Conservation (phyloP, 1,140 invertebrate species). For the Arctopsyche grandis region DNA sequence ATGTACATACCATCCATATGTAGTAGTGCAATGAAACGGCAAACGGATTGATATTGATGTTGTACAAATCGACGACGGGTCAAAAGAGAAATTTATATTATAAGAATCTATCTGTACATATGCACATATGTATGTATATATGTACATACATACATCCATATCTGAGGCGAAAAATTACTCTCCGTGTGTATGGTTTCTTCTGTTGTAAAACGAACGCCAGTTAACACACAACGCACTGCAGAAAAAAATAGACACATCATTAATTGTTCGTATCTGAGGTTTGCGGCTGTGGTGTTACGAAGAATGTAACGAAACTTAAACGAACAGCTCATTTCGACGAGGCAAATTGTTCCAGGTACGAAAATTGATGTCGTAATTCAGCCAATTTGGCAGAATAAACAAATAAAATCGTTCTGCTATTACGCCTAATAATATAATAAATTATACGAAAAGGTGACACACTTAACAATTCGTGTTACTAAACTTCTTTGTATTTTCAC, state of each 20-base stretch:
- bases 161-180: background rate
- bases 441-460: no score
- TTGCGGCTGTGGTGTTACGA: background rate
- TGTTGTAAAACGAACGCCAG: background rate
- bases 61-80: slow-evolving; percentile 17
- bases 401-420: no score
- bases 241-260: slow-evolving; percentile 11
- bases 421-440: no score
- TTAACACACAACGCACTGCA: background rate
- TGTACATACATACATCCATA: no score
- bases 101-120: background rate
- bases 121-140: no score
- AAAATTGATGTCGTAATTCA: no score
- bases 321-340: no score
- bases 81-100: slow-evolving; percentile 29
- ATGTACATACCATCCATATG: background rate
- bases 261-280: background rate
- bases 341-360: no score
- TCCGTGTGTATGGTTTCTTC: background rate
- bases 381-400: no score
- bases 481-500: no score
- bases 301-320: no score
- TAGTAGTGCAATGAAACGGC: background rate
- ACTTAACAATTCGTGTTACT: no score
- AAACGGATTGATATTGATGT: slow-evolving; percentile 25